Conservation (phyloP, 2,888 invertebrate genomes). For the Athripsodes cinereus region DNA sequence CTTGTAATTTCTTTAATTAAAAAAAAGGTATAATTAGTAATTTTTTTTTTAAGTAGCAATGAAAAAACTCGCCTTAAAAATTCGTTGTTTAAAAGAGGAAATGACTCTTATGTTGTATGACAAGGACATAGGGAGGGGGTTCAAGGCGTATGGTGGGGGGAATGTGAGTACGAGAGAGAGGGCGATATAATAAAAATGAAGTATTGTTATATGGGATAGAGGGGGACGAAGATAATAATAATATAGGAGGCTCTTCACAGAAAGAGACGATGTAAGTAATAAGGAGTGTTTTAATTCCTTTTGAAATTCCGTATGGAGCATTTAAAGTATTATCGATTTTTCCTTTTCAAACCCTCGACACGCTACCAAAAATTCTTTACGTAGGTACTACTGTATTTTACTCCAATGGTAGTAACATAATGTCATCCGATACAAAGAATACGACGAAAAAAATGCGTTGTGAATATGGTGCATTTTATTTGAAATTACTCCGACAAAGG, state of each 20-base stretch:
- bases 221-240: neutral
- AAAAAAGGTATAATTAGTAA: no score
- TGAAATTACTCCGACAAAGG: no score
- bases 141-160: neutral
- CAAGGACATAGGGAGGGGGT: neutral
- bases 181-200: neutral
- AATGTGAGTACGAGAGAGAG: neutral
- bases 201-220: neutral
- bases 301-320: constrained; percentile 1
- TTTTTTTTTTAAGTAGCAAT: no score
- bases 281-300: constrained; percentile 1
- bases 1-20: no score
- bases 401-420: no score
- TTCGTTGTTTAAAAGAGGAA: neutral
- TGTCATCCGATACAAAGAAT: no score
- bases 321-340: constrained; percentile 2
- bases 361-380: no score
- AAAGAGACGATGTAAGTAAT: neutral
- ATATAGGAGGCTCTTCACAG: neutral
- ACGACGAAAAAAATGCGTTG: no score
- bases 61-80: neutral
- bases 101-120: constrained; percentile 2
- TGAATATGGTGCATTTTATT: no score
- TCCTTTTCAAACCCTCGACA: neutral
- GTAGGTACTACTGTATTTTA: no score